These are phyloP conservation scores for Thamnophis sirtalis DNA, from an alignment of 2,113 vertebrate species.

Conservation along the genomic window DNA sequence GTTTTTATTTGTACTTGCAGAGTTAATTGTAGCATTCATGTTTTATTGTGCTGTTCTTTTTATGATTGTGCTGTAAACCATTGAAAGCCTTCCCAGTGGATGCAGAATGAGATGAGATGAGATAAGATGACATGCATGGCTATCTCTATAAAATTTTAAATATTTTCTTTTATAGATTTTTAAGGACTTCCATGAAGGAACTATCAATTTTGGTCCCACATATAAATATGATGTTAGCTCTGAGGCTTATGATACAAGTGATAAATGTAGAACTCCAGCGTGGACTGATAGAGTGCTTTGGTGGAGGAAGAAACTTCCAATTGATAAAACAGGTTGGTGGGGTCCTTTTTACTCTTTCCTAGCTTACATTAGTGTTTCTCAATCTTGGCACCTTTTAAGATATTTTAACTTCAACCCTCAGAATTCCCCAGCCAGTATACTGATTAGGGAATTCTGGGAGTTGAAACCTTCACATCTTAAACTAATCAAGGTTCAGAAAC, in stretches of 20 bases:
- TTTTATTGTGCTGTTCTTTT: background rate
- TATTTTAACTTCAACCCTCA: background rate
- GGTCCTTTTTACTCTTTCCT: background rate
- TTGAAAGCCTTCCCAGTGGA: background rate
- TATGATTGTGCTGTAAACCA: background rate
- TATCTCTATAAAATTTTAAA: background rate
- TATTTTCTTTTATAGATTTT: constrained; percentile 69
- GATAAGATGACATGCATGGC: background rate
- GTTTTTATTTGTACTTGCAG: background rate
- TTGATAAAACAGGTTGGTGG: constrained; percentile 69
- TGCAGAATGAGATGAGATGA: background rate
- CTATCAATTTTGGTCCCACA: constrained; percentile 78
- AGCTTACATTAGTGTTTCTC: background rate
- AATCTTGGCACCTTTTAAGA: background rate
- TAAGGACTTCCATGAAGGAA: constrained; percentile 78
- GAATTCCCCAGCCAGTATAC: background rate
- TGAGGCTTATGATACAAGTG: constrained; percentile 77
- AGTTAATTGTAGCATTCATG: background rate
- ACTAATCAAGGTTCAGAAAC: background rate
- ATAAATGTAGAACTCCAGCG: constrained; percentile 78
- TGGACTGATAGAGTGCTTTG: constrained; percentile 81
- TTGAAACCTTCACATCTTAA: background rate
- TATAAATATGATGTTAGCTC: constrained; percentile 80
- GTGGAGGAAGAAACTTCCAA: constrained; percentile 74
- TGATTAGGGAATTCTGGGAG: background rate